Base-by-base conservation (phyloP, 2,888 invertebrate genomes). In the Dichetophora obliterata region DNA sequence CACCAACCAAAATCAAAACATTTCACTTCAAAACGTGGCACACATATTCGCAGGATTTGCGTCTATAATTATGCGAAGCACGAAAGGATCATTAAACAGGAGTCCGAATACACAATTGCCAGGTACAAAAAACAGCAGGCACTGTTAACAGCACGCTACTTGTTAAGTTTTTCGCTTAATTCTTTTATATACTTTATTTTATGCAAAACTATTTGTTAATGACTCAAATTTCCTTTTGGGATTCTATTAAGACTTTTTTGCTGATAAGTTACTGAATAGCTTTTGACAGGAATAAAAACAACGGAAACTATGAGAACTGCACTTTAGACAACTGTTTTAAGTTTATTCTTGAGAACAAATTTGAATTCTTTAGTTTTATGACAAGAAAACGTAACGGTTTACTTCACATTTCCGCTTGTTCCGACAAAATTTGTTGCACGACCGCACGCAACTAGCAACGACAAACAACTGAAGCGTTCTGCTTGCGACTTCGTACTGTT, bases 41-140 rank as follows among this genome's bases (percentile, higher is more conserved):
- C 70, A 24, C 54, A 70, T 59, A 16, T 59, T 34, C 31, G 65
- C 68, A 68, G 65, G 79, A 75, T 79, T 72, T 75, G 70, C 50
- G 75, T 66, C 52, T 43, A 83, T 86, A 86, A 87, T 86, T 86
- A 86, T 87, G 82, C 79, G 82, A 81, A 85, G 84, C 86, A 86
- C 86, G 86, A 86, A 81, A 76, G 70, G 77, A 66, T 78, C 79
- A 82, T 82, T 81, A 85, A 48, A 59, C 63, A 66, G 50, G 54
- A n/a, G 52, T 69, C 61, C 79, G 69, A 81, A 81, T 43, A 43
- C 81, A 83, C 82, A 84, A 81, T 82, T 82, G 82, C 82, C 80
- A 84, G 82, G 82, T 82, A 81, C 54, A 76, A 48, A 57, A 65
- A 68, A 78, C 3, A 37, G 5, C 27, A 27, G 27, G 16, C 59